A percentile compares a stretch with the other conserved stretches of the same genome.
Conservation (phyloP, 2,797 vertebrate genomes). For the Uromys caudimaculatus region DNA sequence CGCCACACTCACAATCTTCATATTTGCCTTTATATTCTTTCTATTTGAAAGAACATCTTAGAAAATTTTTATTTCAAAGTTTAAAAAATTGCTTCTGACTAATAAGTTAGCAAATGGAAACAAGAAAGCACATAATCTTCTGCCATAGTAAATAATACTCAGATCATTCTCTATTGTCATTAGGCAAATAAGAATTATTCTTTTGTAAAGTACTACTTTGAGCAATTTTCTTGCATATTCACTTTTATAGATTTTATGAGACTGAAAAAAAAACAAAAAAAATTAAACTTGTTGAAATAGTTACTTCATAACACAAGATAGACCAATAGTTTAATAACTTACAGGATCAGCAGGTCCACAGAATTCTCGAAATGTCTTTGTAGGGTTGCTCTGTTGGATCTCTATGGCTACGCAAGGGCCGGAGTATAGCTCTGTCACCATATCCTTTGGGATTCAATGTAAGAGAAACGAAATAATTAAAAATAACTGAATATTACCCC, state of each 20-base stretch:
- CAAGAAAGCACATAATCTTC: neutral
- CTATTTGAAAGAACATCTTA: neutral
- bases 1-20: neutral
- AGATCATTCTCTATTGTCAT: neutral
- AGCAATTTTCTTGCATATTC: neutral
- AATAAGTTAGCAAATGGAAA: conserved; percentile 21
- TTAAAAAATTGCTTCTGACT: neutral
- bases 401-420: conserved; percentile 95
- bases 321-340: conserved; percentile 85
- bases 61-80: neutral
- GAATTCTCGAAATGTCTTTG: conserved; percentile 93
- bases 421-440: conserved; percentile 95
- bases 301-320: neutral
- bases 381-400: conserved; percentile 88
- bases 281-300: neutral
- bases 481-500: neutral
- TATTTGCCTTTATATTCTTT: neutral
- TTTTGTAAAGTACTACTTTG: neutral
- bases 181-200: neutral
- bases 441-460: conserved; percentile 86
- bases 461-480: conserved; percentile 38
- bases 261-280: neutral
- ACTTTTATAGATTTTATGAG: neutral
- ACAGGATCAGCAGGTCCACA: conserved; percentile 97
- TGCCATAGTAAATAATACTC: neutral